Base-by-base conservation (phyloP, 2,113 vertebrate genomes). In the Acanthisitta chloris region DNA sequence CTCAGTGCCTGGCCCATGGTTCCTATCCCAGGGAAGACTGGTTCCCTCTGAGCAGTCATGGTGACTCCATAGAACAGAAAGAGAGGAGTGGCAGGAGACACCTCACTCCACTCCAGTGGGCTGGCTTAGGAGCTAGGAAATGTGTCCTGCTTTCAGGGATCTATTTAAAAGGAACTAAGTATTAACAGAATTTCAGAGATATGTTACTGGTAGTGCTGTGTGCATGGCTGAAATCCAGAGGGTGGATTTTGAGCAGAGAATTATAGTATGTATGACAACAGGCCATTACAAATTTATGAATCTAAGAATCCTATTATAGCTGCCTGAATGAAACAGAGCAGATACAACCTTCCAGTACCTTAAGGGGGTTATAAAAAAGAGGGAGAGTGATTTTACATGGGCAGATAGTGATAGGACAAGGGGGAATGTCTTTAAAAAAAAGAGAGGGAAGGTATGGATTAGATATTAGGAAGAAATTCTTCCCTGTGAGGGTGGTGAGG, bases 51-150 rank as follows among this genome's bases (percentile, higher is more conserved):
- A 83, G 17, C 46, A 59, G 25, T 55, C 16, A 3, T 4, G 1
- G 19, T 29, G 52, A 8, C 40, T 51, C 26, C 0, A 4, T 4
- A 42, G 42, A 9, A 6, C 43, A 40, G 48, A 23, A 46, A 74
- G 29, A 12, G 5, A 59, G 67, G 7, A 82, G 62, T 33, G 29
- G 38, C 59, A 8, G 64, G 26, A 61, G 61, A 72, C 29, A 11
- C 59, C 42, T 65, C 0, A 0, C 29, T 26, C n/a, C 3, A 2
- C 17, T 28, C 36, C 57, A 5, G 29, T 18, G 54, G 38, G 10
- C 62, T 72, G 72, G 4, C 19, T 3, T 13, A 33, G 29, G 8
- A 74, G 34, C 38, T 18, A 1, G 11, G 19, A 38, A 14, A 28
- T 49, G 48, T 29, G 40, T 42, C 40, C 49, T 79, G 18, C 4